Base-by-base conservation (phyloP, 2,888 invertebrate genomes). In the Capitulum mitella region DNA sequence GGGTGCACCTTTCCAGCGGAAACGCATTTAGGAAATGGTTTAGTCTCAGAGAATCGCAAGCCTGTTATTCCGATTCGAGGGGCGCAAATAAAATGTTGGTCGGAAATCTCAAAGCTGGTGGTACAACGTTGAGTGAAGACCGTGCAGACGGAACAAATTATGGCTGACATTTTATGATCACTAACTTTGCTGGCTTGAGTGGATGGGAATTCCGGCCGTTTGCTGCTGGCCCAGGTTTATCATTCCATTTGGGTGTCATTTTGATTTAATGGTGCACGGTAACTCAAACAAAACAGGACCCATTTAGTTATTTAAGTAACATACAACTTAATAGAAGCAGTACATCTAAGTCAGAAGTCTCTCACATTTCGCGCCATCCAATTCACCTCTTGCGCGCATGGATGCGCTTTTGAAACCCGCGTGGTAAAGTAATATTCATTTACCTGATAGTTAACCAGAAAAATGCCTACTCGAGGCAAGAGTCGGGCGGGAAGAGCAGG, bases 151-250 rank as follows among this genome's bases (percentile, higher is more conserved):
- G 70, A 8, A 26, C 70, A 70, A 70, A 70, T 70, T 70, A 70
- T 40, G 70, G 26, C 70, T 70, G 70, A 26, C 70, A 40, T 40
- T 37, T 70, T 70, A 70, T 40, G 70, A 70, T 40, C 37, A 40
- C 40, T 40, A 40, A 40, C 37, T 40, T 22, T 26, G 70, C 70
- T 22, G 26, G 40, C 70, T n/a, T 70, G 40, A 70, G 70, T 70
- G 70, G 70, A 70, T 70, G 70, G 70, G 70, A 70, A 70, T 70
- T 70, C 70, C 70, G 40, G 70, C 19, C 70, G 40, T 70, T n/a
- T 1, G 22, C 10, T 40, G 40, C 10, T 26, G 37, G 22, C 40
- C 10, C 40, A 40, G 40, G 70, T 40, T 14, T 6, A 40, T 70
- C 37, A 70, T 70, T 40, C 70, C 70, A 70, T 70, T 40, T 40